Evolutionary conservation across 2,888 invertebrate genomes (phyloP).

Genomic region (Odontocerum albicorne): DNA sequence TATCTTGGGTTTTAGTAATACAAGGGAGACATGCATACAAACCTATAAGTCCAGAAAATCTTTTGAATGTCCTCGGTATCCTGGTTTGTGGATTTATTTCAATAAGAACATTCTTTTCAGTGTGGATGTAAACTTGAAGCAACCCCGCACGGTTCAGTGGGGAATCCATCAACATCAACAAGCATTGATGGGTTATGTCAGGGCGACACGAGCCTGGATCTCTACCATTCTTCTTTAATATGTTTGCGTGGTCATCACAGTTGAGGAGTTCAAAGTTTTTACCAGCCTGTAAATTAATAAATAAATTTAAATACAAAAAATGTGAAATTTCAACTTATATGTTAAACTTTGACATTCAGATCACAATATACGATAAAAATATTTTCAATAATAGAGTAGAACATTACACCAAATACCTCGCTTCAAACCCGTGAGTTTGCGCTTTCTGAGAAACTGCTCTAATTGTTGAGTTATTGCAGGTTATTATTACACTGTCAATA

Average conservation of each 20-base stretch:
- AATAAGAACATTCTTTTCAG: slow-evolving; percentile 89
- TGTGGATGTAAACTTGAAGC: slow-evolving; percentile 93
- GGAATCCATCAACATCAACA: slow-evolving; percentile 96
- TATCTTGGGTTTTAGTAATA: no score
- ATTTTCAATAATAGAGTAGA: background rate
- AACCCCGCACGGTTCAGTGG: slow-evolving; percentile 95
- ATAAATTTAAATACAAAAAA: slow-evolving; percentile 7
- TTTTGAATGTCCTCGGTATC: slow-evolving; percentile 94
- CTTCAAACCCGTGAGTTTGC: no score
- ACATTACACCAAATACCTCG: background rate
- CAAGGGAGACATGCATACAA: no score
- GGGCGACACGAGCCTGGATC: slow-evolving; percentile 90
- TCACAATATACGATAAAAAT: background rate
- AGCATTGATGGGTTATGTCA: slow-evolving; percentile 96
- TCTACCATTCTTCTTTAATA: slow-evolving; percentile 82
- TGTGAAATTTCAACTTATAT: no score
- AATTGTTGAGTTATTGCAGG: no score
- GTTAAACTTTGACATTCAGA: no score
- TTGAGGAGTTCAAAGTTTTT: slow-evolving; percentile 88
- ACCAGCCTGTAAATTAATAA: slow-evolving; percentile 66
- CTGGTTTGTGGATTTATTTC: slow-evolving; percentile 97
- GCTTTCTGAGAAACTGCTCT: no score
- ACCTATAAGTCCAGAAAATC: slow-evolving; percentile 97
- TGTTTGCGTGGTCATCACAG: slow-evolving; percentile 87
- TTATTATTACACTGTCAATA: no score